Conservation (phyloP, 2,113 vertebrate species). For the Dasyprocta punctata region DNA sequence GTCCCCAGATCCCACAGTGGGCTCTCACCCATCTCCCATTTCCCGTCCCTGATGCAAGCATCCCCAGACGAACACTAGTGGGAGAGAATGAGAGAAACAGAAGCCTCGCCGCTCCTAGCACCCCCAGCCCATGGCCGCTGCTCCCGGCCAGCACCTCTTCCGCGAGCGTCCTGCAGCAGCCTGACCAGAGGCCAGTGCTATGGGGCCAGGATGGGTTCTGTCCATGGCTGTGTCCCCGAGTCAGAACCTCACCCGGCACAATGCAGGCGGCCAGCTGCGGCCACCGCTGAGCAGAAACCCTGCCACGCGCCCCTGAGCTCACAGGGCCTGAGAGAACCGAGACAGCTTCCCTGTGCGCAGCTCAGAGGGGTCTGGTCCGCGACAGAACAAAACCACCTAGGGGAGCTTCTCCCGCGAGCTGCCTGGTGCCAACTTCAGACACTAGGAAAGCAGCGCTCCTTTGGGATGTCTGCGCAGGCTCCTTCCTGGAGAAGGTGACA, state of each 20-base stretch:
- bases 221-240: neutral
- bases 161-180: neutral
- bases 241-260: neutral
- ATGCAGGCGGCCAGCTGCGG: neutral
- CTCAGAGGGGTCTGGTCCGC: rapidly evolving
- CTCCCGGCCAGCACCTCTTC: neutral
- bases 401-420: neutral
- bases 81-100: neutral
- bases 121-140: too few relatives aligned
- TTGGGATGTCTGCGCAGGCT: neutral
- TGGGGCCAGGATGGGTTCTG: neutral
- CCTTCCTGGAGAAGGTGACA: neutral
- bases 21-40: neutral
- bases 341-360: neutral
- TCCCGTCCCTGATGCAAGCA: neutral
- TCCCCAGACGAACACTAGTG: neutral
- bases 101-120: neutral
- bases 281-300: too few relatives aligned
- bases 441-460: neutral
- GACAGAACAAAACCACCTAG: neutral
- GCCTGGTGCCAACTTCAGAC: neutral
- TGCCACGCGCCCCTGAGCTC: rapidly evolving
- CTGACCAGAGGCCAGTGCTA: neutral
- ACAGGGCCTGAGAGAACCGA: neutral
- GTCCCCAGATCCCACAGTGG: neutral